A percentile compares a stretch with the other conserved stretches of the same genome.
These are phyloP conservation scores for Pristis pectinata DNA, from an alignment of 2,797 vertebrate genomes.

Conservation along the genomic window DNA sequence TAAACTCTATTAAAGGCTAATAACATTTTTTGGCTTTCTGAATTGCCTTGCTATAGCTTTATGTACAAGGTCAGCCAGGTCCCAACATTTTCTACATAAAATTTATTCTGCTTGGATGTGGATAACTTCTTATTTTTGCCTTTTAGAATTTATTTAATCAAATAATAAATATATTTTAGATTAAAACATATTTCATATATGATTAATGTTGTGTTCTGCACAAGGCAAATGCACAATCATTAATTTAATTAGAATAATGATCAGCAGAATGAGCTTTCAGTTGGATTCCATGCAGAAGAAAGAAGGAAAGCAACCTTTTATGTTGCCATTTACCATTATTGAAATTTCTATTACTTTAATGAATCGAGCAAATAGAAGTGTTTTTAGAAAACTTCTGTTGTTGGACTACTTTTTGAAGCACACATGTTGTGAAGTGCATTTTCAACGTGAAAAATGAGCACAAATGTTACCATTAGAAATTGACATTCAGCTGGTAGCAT, in stretches of 20 bases:
- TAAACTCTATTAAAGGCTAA: no score
- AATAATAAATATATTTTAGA: not conserved
- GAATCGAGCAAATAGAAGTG: not conserved
- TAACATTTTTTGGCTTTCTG: no score
- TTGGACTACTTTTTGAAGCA: not conserved
- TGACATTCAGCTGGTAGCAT: not conserved
- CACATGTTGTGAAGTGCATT: not conserved
- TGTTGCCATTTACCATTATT: not conserved
- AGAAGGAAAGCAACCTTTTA: not conserved
- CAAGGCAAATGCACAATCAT: not conserved
- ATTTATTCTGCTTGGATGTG: no score
- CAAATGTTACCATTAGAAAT: not conserved
- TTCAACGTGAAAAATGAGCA: not conserved
- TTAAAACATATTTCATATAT: not conserved
- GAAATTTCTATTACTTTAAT: not conserved
- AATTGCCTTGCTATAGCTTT: no score
- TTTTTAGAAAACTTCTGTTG: no score
- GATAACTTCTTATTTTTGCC: no score
- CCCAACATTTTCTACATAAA: no score
- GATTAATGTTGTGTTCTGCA: not conserved
- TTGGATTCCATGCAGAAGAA: not conserved
- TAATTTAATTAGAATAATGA: not conserved
- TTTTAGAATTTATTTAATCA: not conserved
- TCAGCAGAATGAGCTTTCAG: not conserved
- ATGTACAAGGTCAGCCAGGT: no score